phyloP scores from a whole-genome alignment of 2,888 invertebrate species.

The Gnatocerus cornutus region DNA sequence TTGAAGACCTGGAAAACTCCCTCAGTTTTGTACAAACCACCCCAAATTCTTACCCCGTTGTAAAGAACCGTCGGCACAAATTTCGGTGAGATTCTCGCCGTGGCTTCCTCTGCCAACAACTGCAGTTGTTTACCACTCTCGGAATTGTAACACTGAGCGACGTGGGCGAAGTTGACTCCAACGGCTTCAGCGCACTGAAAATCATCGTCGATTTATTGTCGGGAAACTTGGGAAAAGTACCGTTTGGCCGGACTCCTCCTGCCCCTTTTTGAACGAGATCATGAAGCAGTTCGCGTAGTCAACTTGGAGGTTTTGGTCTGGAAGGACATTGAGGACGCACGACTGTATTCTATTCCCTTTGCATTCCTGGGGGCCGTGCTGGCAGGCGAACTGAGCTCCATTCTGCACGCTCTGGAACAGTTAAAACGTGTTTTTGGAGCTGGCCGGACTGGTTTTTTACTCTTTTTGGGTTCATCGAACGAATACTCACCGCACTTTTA shows the following conservation, averaged over 20 bases:
- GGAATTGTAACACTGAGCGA: slow-evolving; percentile 69
- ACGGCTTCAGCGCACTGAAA: slow-evolving; percentile 69
- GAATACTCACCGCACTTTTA: slow-evolving; percentile 74
- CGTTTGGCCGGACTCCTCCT: slow-evolving; percentile 18
- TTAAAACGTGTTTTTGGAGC: background rate
- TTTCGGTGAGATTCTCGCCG: slow-evolving; percentile 69
- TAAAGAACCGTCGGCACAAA: slow-evolving; percentile 74
- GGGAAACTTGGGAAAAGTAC: background rate
- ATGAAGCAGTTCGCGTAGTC: slow-evolving; percentile 68
- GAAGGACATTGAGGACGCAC: slow-evolving; percentile 72
- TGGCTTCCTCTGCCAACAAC: slow-evolving; percentile 72
- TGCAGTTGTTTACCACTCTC: slow-evolving; percentile 71
- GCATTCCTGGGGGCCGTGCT: slow-evolving; percentile 79
- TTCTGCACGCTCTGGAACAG: slow-evolving; percentile 47
- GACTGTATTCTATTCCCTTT: slow-evolving; percentile 78
- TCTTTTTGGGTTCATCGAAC: too few species aligned
- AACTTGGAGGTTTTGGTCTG: slow-evolving; percentile 66
- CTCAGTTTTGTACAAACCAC: too few species aligned
- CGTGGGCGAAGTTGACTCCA: slow-evolving; percentile 66
- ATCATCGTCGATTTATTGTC: too few species aligned
- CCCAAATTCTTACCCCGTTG: slow-evolving; percentile 72
- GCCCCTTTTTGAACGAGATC: slow-evolving; percentile 58
- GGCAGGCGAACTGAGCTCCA: slow-evolving; percentile 70
- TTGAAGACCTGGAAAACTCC: slow-evolving; percentile 57
- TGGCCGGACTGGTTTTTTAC: background rate